Base-by-base conservation (phyloP, 1,140 invertebrate species). In the Lepidostoma basale region DNA sequence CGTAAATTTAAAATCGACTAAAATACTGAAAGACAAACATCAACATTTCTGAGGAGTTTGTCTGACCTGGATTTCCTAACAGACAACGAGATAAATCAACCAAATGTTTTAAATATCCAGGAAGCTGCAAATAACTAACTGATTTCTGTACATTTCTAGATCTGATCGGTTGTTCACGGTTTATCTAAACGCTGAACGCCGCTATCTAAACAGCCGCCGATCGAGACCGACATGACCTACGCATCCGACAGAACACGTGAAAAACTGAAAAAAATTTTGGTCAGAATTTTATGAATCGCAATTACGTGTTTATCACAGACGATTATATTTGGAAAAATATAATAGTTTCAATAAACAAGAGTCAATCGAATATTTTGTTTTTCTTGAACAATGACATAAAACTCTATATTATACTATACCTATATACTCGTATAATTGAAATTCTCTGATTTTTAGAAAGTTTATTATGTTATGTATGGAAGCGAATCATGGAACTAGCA, bases 31-130 rank as follows among this genome's bases (percentile, higher is more conserved):
- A 36, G 2, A 2, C 5, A 36, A 36, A 36, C 5, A 36, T 2
- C 33, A 36, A 3, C 10, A 36, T 3, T 36, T 36, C 5, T n/a
- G 1, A 2, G 33, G 33, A 36, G 10, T 36, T 36, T 36, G 33
- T 12, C 2, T 36, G 33, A 36, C 14, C 33, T 36, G 33, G 14
- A 12, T 36, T 36, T 9, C 14, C 1, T 36, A 36, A 3, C 1
- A 6, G 1, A 36, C 9, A 36, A 40, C 14, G 12, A 40, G 39
- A 40, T 40, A 40, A 40, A 40, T 40, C 39, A 40, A 40, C 14
- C 39, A 40, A 23, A 49, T 49, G 45, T 49, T 49, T 49, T 49
- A 20, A n/a, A 40, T 40, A 40, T 3, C 39, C 39, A 14, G 18
- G n/a, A 16, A n/a, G 39, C 18, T 40, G 14, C 39, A 40, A 18